Evolutionary conservation across 2,113 vertebrate species (phyloP), one percentile per base, ranked within the genome.

Genomic region (Bubo blakistoni): DNA sequence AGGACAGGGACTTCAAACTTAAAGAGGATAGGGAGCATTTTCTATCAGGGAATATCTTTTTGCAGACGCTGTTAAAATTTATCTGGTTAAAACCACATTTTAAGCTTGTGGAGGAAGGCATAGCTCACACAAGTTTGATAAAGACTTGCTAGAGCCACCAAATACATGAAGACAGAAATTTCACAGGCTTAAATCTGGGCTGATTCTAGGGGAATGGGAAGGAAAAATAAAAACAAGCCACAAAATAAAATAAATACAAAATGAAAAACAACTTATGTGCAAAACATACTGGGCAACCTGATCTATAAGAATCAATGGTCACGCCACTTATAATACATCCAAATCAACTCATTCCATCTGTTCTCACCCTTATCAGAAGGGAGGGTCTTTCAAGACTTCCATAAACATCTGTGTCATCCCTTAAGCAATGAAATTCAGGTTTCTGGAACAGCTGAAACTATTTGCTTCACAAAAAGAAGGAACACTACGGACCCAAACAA

Each of bases 181-280:
- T 83, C 21, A 15, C 30, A 59, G 20, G 11, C 11, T 32, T 25
- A 83, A 69, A 69, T 67, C 6, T 2, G 1, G 14, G 9, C 13
- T 51, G 19, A 82, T 49, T 61, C 65, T 6, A 18, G 36, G 19
- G 61, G 12, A 76, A 62, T 16, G 5, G 21, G 29, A 30, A 65
- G 5, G 2, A 20, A 42, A 21, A 55, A 54, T 2, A 63, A 59
- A 59, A 10, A 22, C 12, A 30, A 40, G 8, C 19, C 11, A 30
- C 13, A 84, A 27, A 87, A 65, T 32, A 67, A 88, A 71, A 54
- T 46, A 30, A 72, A 36, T 12, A 21, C 4, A 32, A 61, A 90
- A 40, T 9, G 0, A 67, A 58, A 88, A 30, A 17, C 9, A 46
- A 1, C 11, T 3, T 40, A 3, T 4, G 2, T n/a, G 34, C 3